Evolutionary conservation across 1,140 invertebrate species (phyloP).

Genomic region (Hirudo medicinalis): DNA sequence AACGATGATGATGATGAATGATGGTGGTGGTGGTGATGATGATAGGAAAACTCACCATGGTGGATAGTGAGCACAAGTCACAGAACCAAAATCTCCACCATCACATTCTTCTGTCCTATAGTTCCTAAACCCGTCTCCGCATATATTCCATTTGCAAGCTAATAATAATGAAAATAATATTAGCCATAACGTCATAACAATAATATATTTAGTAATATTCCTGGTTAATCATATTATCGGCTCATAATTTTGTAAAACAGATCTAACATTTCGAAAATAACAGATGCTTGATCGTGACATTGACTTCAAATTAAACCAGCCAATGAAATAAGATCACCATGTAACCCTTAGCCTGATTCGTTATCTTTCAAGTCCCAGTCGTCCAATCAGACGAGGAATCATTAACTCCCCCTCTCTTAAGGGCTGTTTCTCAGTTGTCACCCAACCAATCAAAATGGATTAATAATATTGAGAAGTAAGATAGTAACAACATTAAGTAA

Average conservation of each 20-base stretch:
- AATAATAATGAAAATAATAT: conserved; percentile 14
- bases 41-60: conserved; percentile 13
- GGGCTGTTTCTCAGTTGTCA: background rate
- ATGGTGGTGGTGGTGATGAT: no score
- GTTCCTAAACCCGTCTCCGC: conserved; percentile 18
- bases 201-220: background rate
- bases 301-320: background rate
- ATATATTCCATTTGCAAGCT: conserved; percentile 16
- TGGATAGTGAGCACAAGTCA: conserved; percentile 15
- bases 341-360: background rate
- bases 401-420: background rate
- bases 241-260: no score
- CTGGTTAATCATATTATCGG: background rate
- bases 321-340: background rate
- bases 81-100: conserved; percentile 20
- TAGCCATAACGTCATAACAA: background rate
- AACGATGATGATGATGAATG: background rate
- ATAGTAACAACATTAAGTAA: background rate
- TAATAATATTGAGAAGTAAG: background rate
- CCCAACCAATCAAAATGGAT: background rate
- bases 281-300: background rate
- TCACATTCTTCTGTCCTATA: conserved; percentile 19
- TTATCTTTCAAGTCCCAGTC: background rate
- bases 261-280: background rate
- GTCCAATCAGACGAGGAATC: no score